Base-by-base conservation (phyloP, 2,888 invertebrate species). In the Yponomeuta evonymella region DNA sequence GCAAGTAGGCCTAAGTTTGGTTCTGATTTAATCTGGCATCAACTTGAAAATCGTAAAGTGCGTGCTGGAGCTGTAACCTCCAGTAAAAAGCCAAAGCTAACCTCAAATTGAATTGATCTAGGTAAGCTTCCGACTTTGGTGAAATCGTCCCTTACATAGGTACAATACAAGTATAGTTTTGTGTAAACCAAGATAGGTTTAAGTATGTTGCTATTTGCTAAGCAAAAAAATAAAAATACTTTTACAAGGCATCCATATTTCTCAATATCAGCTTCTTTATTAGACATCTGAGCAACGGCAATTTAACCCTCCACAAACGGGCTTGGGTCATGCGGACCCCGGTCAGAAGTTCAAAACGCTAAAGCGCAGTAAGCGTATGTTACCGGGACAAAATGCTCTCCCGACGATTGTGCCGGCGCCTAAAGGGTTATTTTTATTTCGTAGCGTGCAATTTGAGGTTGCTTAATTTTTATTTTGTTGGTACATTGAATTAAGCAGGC, bases 231-330 rank as follows among this genome's bases (percentile, higher is more conserved):
- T 33, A 33, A 33, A 33, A 33, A 33, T 48, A 48, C 11, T 8
- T 48, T 12, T 2, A 2, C 12, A 2, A 51, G 15, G 48, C 64
- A 70, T 65, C 48, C 43, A 33, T 30, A 70, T 48, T 43, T 8
- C 43, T 48, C 11, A 8, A 48, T 64, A 65, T 29, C 71, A 51
- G n/a, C 48, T 51, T 63, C 23, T 48, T 63, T 68, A 71, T 68
- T 68, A 63, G 63, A 62, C 62, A 64, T n/a, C 71, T 62, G 67
- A 71, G 67, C 71, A 71, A 67, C 62, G 68, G 63, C 66, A 71
- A 71, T 71, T 71, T 69, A 71, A 71, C 71, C 71, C 71, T 71
- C 36, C 68, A 63, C 58, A 65, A 71, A 71, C 71, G 48, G 58
- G 33, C 48, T 51, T 12, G 4, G 71, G 69, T 71, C 71, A 71